phyloP scores from a whole-genome alignment of 2,113 vertebrate species.

The Pterophyllum scalare region DNA sequence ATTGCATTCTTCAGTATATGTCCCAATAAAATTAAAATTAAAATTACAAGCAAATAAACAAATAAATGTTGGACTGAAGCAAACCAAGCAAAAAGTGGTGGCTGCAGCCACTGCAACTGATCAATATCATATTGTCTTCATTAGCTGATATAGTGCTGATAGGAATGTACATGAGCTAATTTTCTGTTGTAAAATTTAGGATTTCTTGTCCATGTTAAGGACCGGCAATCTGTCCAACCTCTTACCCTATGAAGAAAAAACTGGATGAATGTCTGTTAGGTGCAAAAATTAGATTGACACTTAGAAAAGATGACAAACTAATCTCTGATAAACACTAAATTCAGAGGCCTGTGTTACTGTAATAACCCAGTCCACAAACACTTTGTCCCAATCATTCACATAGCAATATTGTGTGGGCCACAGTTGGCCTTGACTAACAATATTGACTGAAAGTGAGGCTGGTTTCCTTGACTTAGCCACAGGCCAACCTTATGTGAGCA shows the following conservation, averaged over 20 bases:
- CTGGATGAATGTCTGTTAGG: accelerated
- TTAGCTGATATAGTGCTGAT: background rate
- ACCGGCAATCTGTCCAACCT: background rate
- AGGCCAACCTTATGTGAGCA: too few species aligned
- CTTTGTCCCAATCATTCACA: background rate
- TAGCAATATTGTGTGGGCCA: background rate
- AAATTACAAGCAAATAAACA: background rate
- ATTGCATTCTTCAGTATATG: too few species aligned
- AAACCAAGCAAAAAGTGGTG: background rate
- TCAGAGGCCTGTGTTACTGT: background rate
- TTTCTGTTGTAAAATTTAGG: background rate
- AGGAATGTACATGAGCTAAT: background rate
- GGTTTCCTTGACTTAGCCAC: too few species aligned
- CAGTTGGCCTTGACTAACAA: too few species aligned
- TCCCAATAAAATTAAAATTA: too few species aligned
- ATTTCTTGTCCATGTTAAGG: background rate
- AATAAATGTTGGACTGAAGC: background rate
- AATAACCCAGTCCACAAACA: background rate
- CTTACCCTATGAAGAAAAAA: background rate
- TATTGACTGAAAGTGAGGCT: too few species aligned
- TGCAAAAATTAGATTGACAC: background rate
- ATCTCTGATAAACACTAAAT: background rate
- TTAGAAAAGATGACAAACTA: background rate
- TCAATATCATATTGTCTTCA: too few species aligned
- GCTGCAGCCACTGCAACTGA: background rate